Evolutionary conservation across 2,797 vertebrate species (phyloP).

Genomic region (Rhinoraja longicauda): DNA sequence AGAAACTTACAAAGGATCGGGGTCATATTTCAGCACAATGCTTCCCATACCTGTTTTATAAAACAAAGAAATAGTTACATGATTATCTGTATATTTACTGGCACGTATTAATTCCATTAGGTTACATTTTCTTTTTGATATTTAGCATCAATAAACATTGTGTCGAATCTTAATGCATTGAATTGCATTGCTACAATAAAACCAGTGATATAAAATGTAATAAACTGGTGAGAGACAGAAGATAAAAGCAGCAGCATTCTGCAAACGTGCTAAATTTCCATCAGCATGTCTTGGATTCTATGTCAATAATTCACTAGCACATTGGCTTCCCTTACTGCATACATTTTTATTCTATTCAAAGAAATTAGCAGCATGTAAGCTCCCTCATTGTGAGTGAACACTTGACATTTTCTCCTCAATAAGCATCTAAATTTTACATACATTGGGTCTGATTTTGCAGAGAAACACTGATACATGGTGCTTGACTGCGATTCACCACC

Average conservation of each 20-base stretch:
- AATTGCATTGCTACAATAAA: neutral
- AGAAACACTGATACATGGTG: too few species aligned
- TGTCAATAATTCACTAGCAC: neutral
- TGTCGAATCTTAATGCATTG: neutral
- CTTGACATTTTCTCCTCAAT: neutral
- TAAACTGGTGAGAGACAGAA: neutral
- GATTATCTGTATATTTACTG: neutral
- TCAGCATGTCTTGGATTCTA: neutral
- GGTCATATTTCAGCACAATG: constrained; percentile 84
- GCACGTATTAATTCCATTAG: neutral
- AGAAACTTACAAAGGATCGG: constrained; percentile 75
- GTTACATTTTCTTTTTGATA: neutral
- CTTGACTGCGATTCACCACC: too few species aligned
- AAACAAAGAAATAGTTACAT: neutral
- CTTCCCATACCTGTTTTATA: constrained; percentile 78
- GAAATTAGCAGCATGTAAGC: neutral
- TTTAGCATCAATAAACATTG: neutral
- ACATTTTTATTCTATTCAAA: neutral
- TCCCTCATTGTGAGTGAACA: neutral
- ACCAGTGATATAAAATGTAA: neutral
- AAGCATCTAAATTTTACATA: neutral
- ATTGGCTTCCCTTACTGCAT: neutral
- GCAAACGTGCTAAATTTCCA: neutral
- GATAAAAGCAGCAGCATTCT: too few species aligned
- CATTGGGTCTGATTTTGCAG: too few species aligned